phyloP scores from a whole-genome alignment of 2,888 invertebrate species.

The Oxystoma pomonae region DNA sequence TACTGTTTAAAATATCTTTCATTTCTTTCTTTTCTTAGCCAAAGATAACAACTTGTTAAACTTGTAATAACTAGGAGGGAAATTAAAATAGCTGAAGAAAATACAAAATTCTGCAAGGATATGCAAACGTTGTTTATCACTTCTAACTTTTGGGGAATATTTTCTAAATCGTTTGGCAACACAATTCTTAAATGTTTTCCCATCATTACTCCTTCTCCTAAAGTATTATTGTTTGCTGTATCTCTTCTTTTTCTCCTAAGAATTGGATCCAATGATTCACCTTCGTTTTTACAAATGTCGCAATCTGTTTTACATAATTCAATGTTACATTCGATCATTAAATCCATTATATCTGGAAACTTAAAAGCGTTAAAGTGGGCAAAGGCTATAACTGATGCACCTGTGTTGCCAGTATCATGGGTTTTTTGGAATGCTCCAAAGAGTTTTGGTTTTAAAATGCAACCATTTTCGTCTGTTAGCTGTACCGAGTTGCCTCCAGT shows the following conservation, averaged over 20 bases:
- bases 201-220: constrained; percentile 59
- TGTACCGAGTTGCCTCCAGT: constrained; percentile 61
- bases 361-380: constrained; percentile 79
- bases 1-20: constrained; percentile 19
- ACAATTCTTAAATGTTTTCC: constrained; percentile 64
- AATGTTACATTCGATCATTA: constrained; percentile 77
- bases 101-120: constrained; percentile 59
- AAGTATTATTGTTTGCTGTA: constrained; percentile 49
- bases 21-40: constrained; percentile 37
- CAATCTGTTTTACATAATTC: constrained; percentile 79
- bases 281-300: constrained; percentile 64
- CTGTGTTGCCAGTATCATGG: constrained; percentile 66
- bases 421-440: constrained; percentile 81
- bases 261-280: constrained; percentile 57
- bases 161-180: constrained; percentile 61
- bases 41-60: constrained; percentile 52
- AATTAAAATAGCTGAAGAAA: constrained; percentile 58
- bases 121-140: constrained; percentile 56
- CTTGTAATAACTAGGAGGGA: constrained; percentile 57
- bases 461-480: constrained; percentile 71
- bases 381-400: constrained; percentile 70
- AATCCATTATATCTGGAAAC: constrained; percentile 81
- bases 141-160: constrained; percentile 37
- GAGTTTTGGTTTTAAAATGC: constrained; percentile 73
- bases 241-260: constrained; percentile 47